Conservation (phyloP, 2,888 invertebrate species). For the Oligia fasciuncula region DNA sequence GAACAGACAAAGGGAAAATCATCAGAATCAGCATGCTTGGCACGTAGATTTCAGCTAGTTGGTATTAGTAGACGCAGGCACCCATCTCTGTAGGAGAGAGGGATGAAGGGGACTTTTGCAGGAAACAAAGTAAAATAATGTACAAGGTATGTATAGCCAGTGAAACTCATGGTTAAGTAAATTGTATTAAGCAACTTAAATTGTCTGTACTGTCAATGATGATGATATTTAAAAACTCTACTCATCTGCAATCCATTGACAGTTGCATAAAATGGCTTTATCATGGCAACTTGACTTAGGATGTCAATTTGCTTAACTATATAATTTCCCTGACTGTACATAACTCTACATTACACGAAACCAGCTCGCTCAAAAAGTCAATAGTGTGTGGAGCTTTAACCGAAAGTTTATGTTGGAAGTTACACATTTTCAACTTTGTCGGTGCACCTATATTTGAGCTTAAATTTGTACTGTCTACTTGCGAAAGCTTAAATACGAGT, state of each 20-base stretch:
- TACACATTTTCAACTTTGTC: constrained; percentile 49
- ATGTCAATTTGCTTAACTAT: neutral
- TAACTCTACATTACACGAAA: neutral
- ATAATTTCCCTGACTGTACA: neutral
- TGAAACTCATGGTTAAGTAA: neutral
- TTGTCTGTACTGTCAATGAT: neutral
- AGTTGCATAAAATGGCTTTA: too few species aligned
- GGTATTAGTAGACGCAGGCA: neutral
- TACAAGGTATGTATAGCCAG: neutral
- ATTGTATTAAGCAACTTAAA: too few species aligned
- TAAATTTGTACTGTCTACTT: constrained; percentile 36
- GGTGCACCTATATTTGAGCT: constrained; percentile 46
- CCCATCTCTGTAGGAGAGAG: neutral
- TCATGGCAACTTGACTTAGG: neutral
- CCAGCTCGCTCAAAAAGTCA: constrained; percentile 40
- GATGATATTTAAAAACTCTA: too few species aligned
- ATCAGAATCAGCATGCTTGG: constrained; percentile 10
- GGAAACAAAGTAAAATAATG: neutral
- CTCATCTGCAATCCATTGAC: neutral
- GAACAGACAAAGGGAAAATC: constrained; percentile 19
- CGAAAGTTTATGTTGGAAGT: constrained; percentile 41
- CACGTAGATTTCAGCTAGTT: constrained; percentile 29
- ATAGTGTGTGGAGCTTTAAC: constrained; percentile 38
- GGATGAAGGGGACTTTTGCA: neutral
- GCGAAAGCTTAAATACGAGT: constrained; percentile 30